phyloP scores from a whole-genome alignment of 2,888 invertebrate genomes.

The Monoplex corrugatus region DNA sequence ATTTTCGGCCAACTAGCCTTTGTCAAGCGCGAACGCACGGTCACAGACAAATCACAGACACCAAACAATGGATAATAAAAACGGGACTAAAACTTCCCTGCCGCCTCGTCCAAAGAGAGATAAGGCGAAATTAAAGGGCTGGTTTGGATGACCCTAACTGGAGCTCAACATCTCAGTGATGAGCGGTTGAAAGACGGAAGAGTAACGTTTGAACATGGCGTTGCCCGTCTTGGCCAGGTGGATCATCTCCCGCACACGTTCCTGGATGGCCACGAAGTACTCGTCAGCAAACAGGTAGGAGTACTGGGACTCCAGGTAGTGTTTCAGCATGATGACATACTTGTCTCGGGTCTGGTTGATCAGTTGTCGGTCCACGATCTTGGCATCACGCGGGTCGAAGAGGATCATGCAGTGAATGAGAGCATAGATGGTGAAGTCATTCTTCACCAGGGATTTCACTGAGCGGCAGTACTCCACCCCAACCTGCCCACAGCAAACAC shows the following conservation, averaged over 20 bases:
- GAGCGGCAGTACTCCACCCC: slow-evolving; percentile 50
- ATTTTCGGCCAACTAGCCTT: background rate
- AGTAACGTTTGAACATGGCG: slow-evolving; percentile 45
- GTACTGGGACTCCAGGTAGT: slow-evolving; percentile 49
- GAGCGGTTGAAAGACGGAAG: slow-evolving; percentile 47
- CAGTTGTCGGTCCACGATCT: slow-evolving; percentile 45
- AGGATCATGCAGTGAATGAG: slow-evolving; percentile 52
- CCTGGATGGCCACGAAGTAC: slow-evolving; percentile 51
- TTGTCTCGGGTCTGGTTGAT: slow-evolving; percentile 50
- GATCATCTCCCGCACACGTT: slow-evolving; percentile 42
- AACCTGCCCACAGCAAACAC: background rate
- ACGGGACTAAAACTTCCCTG: too few species aligned
- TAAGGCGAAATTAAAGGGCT: background rate
- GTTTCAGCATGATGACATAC: slow-evolving; percentile 50
- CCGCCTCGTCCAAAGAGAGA: background rate
- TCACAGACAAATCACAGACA: background rate
- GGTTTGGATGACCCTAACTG: background rate
- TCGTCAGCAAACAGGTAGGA: slow-evolving; percentile 46
- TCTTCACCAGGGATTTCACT: slow-evolving; percentile 49
- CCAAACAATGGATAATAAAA: background rate
- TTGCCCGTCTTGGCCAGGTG: slow-evolving; percentile 48
- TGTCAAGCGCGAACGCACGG: background rate
- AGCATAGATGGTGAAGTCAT: slow-evolving; percentile 47
- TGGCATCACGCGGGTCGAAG: slow-evolving; percentile 51
- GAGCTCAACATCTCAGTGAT: slow-evolving; percentile 46